These are phyloP conservation scores for Bothrops jararaca DNA, from an alignment of 2,113 vertebrate genomes.

Conservation along the genomic window DNA sequence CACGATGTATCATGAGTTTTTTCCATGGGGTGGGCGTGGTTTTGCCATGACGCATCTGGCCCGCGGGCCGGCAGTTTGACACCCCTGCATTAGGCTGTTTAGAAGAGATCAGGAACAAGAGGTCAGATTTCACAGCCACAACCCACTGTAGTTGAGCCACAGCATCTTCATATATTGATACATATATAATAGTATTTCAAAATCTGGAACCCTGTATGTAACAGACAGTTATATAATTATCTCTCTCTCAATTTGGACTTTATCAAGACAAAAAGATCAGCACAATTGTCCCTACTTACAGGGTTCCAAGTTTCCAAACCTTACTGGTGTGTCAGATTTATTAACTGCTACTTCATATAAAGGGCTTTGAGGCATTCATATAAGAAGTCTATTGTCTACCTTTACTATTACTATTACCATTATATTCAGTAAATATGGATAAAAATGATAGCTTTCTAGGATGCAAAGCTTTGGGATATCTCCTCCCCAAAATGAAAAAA, in stretches of 20 bases:
- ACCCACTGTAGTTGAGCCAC: background rate
- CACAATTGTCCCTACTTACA: background rate
- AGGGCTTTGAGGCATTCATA: background rate
- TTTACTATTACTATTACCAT: background rate
- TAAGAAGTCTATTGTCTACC: background rate
- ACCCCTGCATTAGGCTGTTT: background rate
- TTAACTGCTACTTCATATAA: background rate
- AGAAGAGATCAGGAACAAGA: background rate
- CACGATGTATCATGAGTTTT: too few species aligned
- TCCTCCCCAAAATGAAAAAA: background rate
- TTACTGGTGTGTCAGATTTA: background rate
- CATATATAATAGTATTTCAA: background rate
- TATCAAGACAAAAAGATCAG: background rate
- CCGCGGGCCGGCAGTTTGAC: too few species aligned
- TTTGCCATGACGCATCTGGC: too few species aligned
- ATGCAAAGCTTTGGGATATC: background rate
- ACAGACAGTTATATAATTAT: background rate
- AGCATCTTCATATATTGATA: background rate
- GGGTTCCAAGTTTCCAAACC: background rate
- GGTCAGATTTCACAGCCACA: background rate
- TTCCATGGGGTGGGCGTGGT: too few species aligned
- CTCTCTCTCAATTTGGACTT: background rate
- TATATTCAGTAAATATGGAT: background rate
- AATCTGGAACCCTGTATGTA: background rate
- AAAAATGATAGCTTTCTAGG: background rate